Percentiles rank a stretch among this genome's conserved stretches.
Evolutionary conservation across 2,888 invertebrate genomes (phyloP).

Genomic region (Melanostoma mellinum): DNA sequence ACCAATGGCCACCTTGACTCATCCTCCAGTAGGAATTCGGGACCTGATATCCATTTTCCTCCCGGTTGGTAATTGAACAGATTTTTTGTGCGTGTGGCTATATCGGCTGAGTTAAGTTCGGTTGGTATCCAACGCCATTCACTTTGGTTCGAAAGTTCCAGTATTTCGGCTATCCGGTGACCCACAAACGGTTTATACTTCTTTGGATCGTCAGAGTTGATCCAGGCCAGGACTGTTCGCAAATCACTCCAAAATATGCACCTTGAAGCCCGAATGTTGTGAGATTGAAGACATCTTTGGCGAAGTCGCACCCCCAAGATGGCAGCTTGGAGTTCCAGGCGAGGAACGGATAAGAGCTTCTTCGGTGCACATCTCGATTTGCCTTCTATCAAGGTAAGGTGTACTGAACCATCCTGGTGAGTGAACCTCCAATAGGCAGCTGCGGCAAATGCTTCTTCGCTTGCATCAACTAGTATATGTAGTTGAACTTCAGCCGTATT

Average conservation of each 20-base stretch:
- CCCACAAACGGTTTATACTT: conserved; percentile 42
- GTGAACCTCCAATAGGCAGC: conserved; percentile 23
- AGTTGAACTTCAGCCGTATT: not conserved
- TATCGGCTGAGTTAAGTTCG: conserved; percentile 22
- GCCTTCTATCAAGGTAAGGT: conserved; percentile 11
- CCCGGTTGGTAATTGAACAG: too few species aligned
- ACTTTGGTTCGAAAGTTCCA: not conserved
- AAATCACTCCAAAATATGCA: conserved; percentile 35
- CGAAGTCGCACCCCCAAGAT: conserved; percentile 15
- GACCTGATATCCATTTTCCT: not conserved
- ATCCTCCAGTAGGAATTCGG: conserved; percentile 1
- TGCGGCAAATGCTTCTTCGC: conserved; percentile 2
- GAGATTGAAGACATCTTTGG: not conserved
- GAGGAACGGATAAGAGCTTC: conserved; percentile 24
- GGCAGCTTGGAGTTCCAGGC: conserved; percentile 41
- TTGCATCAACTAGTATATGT: conserved; percentile 11
- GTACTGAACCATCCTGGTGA: not conserved
- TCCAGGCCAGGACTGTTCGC: conserved; percentile 14
- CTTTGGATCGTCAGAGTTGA: conserved; percentile 7
- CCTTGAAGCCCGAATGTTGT: not conserved
- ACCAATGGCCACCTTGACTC: not conserved
- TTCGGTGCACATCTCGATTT: conserved; percentile 22
- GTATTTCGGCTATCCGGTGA: conserved; percentile 31
- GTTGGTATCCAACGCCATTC: conserved; percentile 51
- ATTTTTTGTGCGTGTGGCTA: conserved; percentile 9